These are phyloP conservation scores for Pseudois nayaur DNA, from an alignment of 2,113 vertebrate genomes.

Conservation along the genomic window DNA sequence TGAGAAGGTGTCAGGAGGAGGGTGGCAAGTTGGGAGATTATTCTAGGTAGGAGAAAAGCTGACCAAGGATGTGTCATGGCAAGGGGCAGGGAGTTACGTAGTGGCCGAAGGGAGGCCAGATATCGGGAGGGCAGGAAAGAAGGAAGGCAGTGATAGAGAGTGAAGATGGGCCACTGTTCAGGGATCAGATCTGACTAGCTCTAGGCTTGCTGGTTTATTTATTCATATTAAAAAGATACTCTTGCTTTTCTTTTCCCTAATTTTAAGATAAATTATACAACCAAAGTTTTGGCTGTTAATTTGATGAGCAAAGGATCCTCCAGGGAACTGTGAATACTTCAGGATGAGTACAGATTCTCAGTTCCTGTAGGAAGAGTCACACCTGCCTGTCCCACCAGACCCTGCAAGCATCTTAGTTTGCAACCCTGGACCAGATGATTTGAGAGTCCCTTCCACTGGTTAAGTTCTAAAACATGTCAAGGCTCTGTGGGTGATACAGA, in stretches of 20 bases:
- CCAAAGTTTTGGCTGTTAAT: background rate
- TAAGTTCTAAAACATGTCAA: background rate
- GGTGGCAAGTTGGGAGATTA: background rate
- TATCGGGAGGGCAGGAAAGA: background rate
- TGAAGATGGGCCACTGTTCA: background rate
- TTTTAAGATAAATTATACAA: background rate
- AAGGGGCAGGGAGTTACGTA: background rate
- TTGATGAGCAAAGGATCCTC: background rate
- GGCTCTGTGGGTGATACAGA: background rate
- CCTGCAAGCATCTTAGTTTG: background rate
- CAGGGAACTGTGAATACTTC: background rate
- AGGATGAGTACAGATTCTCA: background rate
- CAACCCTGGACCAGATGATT: background rate
- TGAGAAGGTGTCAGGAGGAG: background rate
- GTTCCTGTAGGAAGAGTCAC: background rate
- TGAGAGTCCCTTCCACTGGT: background rate
- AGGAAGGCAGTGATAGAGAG: background rate
- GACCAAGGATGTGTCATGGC: background rate
- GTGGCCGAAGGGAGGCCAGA: background rate
- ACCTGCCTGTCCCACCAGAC: background rate
- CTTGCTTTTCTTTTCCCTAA: background rate
- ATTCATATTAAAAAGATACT: background rate
- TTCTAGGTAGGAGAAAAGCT: background rate
- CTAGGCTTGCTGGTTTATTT: background rate
- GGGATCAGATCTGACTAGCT: background rate